These are phyloP conservation scores for Drosophila subpulchrella DNA, from an alignment of 1,140 invertebrate species.

Conservation along the genomic window DNA sequence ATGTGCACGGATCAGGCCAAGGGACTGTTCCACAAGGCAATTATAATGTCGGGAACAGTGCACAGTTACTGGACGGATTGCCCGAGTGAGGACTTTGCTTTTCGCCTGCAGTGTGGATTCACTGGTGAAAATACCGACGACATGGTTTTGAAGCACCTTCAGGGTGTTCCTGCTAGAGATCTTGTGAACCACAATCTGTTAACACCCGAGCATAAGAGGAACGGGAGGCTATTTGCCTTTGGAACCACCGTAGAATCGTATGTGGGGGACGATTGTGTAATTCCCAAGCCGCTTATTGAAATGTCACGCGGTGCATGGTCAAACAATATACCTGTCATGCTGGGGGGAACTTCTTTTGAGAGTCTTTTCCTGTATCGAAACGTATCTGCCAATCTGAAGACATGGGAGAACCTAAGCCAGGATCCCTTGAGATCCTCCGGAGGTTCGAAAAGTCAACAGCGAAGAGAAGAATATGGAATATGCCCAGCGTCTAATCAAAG, in stretches of 20 bases:
- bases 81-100: slow-evolving; percentile 75
- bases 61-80: slow-evolving; percentile 85
- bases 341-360: slow-evolving; percentile 83
- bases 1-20: slow-evolving; percentile 69
- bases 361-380: slow-evolving; percentile 74
- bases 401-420: slow-evolving; percentile 44
- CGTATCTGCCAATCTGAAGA: slow-evolving; percentile 43
- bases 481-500: slow-evolving; percentile 43
- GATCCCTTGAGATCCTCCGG: slow-evolving; percentile 47
- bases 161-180: slow-evolving; percentile 34
- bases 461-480: slow-evolving; percentile 39
- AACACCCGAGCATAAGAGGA: slow-evolving; percentile 46
- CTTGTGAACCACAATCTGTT: slow-evolving; percentile 51
- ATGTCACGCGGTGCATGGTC: slow-evolving; percentile 75
- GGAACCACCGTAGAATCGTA: slow-evolving; percentile 83
- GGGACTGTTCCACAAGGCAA: slow-evolving; percentile 87
- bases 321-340: slow-evolving; percentile 76
- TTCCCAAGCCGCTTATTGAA: slow-evolving; percentile 66
- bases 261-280: slow-evolving; percentile 63
- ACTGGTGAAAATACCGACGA: slow-evolving; percentile 70
- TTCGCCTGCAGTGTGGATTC: slow-evolving; percentile 54
- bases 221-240: slow-evolving; percentile 60
- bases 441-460: slow-evolving; percentile 40
- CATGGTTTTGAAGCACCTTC: slow-evolving; percentile 81
- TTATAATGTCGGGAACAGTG: slow-evolving; percentile 86